These are phyloP conservation scores for Psophia crepitans DNA, from an alignment of 2,113 vertebrate species.

Conservation along the genomic window DNA sequence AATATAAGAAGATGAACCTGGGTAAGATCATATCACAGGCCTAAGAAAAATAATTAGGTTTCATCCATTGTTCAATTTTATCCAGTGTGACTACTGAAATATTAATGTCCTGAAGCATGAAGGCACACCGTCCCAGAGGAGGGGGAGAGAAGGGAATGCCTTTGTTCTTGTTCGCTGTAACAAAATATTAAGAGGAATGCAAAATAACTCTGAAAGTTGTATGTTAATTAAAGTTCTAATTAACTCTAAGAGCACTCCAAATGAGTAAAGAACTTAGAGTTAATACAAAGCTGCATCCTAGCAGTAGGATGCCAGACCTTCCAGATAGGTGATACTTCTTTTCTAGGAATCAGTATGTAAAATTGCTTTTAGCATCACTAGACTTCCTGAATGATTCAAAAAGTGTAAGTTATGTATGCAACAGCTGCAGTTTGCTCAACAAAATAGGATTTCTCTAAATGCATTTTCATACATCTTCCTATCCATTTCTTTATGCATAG, in stretches of 20 bases:
- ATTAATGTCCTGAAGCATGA: slow-evolving; percentile 49
- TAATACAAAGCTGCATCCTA: background rate
- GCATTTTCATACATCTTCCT: slow-evolving; percentile 29
- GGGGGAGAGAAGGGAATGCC: background rate
- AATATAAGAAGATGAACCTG: slow-evolving; percentile 38
- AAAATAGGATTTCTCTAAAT: slow-evolving; percentile 50
- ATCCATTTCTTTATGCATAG: slow-evolving; percentile 11
- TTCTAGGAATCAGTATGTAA: background rate
- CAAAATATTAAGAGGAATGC: slow-evolving; percentile 46
- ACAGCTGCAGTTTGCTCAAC: slow-evolving; percentile 1
- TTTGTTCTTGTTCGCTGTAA: slow-evolving; percentile 56
- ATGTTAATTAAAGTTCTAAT: slow-evolving; percentile 51
- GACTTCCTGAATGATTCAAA: slow-evolving; percentile 19
- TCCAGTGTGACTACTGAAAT: slow-evolving; percentile 34
- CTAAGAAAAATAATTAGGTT: slow-evolving; percentile 54
- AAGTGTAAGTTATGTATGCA: background rate
- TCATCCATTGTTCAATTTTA: slow-evolving; percentile 48
- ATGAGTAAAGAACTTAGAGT: background rate
- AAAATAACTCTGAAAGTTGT: slow-evolving; percentile 35
- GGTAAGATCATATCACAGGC: slow-evolving; percentile 37
- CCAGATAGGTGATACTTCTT: background rate
- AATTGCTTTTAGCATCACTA: background rate
- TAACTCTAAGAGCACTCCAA: slow-evolving; percentile 15
- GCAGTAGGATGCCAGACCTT: background rate
- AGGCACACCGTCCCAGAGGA: slow-evolving; percentile 24